Base-by-base conservation (phyloP, 2,888 invertebrate species). In the Drosophila mimica region DNA sequence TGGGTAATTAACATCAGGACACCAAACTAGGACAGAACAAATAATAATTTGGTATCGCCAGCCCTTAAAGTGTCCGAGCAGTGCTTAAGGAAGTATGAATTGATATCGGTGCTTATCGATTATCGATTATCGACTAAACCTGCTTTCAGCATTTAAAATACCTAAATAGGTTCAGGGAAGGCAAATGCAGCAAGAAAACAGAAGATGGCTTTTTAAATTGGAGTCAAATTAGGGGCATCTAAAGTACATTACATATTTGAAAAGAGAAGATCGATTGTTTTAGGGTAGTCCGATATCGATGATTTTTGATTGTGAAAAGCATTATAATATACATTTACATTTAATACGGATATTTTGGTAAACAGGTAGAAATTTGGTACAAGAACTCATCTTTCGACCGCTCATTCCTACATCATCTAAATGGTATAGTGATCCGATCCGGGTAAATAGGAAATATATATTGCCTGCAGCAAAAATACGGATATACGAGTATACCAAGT, bases 1-100 rank as follows among this genome's bases (percentile, higher is more conserved):
- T 57, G 28, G n/a, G 20, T 4, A 56, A 58, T 58, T 43, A 46
- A 25, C 17, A 51, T 56, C n/a, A 46, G 36, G 57, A 69, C 40
- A 43, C 20, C 20, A 57, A 57, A 9, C 17, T 20, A 15, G 9
- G 15, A 15, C 9, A 20, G 20, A 46, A 46, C 15, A 46, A 25
- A 46, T 28, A 46, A 46, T 46, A 25, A 46, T 25, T 46, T 46
- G 15, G 4, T 46, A 25, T 46, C 25, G 15, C 13, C 25, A 25
- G 8, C 25, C 15, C 25, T 25, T 4, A 46, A 46, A 46, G 46
- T 46, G 46, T 25, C 46, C 1, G 46, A 28, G 46, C 7, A 46
- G 46, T 25, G 25, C 25, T 25, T 25, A 2, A 11, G 1, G 8
- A 15, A 46, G 15, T 25, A 0, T 15, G 4, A 8, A 46, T 15